Evolutionary conservation across 2,797 vertebrate species (phyloP).

Genomic region (Sebastolobus alascanus): DNA sequence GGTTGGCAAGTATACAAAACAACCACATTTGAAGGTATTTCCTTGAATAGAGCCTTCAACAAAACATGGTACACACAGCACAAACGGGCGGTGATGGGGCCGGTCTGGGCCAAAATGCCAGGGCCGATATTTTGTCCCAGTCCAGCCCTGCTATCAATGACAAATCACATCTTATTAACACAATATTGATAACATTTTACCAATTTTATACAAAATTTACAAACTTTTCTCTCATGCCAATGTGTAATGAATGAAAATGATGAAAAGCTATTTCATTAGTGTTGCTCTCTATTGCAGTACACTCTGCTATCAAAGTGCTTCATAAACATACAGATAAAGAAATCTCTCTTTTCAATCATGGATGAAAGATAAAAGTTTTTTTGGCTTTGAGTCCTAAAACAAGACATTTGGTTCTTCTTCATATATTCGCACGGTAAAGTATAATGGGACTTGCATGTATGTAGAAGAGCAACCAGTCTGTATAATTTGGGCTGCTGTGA

Average conservation of each 20-base stretch:
- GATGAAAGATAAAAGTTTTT: conserved; percentile 17
- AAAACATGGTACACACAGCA: too few species aligned
- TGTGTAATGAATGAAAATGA: too few species aligned
- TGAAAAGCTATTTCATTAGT: not conserved
- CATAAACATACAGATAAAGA: conserved; percentile 4
- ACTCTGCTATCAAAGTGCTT: conserved; percentile 4
- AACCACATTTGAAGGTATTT: too few species aligned
- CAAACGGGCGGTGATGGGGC: too few species aligned
- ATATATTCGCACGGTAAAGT: not conserved
- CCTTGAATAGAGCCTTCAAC: too few species aligned
- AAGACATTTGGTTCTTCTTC: not conserved
- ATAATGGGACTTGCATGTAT: not conserved
- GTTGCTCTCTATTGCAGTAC: conserved; percentile 32
- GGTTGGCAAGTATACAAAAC: too few species aligned
- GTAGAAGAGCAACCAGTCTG: not conserved
- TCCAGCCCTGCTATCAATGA: too few species aligned
- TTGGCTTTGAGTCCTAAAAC: not conserved
- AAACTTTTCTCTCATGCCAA: not conserved
- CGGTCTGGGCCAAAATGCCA: too few species aligned
- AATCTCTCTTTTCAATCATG: conserved; percentile 5
- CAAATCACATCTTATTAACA: not conserved
- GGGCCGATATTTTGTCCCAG: too few species aligned
- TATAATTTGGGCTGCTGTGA: not conserved
- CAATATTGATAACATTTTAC: conserved; percentile 20
- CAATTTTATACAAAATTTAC: not conserved